Base-by-base conservation (phyloP, 2,888 invertebrate genomes). In the Nomada fucata region DNA sequence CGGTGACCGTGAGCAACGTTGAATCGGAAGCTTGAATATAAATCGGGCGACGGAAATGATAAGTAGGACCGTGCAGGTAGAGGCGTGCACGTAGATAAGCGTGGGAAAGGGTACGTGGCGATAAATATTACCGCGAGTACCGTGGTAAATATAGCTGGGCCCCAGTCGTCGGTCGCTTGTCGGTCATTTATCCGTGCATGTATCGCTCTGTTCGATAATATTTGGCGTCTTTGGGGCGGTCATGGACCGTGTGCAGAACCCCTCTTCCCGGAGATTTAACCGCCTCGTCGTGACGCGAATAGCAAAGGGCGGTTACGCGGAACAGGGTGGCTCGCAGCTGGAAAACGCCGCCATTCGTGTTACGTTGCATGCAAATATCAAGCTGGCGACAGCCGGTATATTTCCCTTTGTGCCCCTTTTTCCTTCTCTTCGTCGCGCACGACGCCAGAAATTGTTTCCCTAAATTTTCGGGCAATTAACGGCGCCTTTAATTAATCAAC, bases 271-370 rank as follows among this genome's bases (percentile, higher is more conserved):
- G 11, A 11, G 70, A 44, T 61, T 74, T 74, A 74, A 79, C 65
- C 80, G 60, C n/a, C 52, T 20, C 53, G 57, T 52, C 74, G 69
- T 67, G 69, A 74, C 70, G 60, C 36, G 81, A 61, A 79, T 74
- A 15, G 23, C 20, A 11, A 73, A 67, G 15, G 59, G 59, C 36
- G 36, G 20, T 5, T 9, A n/a, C 7, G 15, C 10, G 26, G 26
- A 47, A 26, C n/a, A 44, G 26, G 15, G 18, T 67, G 42, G 23
- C 42, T 26, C 57, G 42, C 15, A 36, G 50, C 55, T 59, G 23
- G 26, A 29, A 23, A 20, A 60, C 26, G 42, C 4, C 65, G 26
- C 15, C 47, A 53, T 67, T 71, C 53, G 23, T 44, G 47, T 18
- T 53, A 7, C 23, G 59, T 53, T 3, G 52, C 53, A 65, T 59